Conservation (phyloP, 2,888 invertebrate genomes). For the Oasisia sp. region DNA sequence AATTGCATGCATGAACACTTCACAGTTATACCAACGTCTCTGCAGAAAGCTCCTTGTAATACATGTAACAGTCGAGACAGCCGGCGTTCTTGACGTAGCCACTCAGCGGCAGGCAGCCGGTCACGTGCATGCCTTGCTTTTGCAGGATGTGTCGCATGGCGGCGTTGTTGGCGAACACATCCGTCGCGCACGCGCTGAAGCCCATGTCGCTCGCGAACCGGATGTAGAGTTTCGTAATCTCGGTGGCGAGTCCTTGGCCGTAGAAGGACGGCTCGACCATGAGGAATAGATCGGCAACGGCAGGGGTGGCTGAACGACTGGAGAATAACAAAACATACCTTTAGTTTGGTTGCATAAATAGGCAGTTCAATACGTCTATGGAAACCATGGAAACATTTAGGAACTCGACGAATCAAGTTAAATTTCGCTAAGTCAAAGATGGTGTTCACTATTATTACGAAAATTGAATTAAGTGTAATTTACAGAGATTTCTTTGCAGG, state of each 20-base stretch:
- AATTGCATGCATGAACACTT: background rate
- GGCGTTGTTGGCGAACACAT: slow-evolving; percentile 20
- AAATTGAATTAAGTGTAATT: too few species aligned
- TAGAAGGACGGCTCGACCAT: background rate
- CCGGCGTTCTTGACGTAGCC: background rate
- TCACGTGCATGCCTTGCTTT: slow-evolving; percentile 24
- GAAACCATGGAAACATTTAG: too few species aligned
- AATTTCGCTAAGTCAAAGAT: too few species aligned
- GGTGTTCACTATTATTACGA: too few species aligned
- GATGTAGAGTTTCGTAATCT: slow-evolving; percentile 27
- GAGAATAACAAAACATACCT: too few species aligned
- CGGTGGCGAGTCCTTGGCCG: slow-evolving; percentile 21
- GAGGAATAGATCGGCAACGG: background rate
- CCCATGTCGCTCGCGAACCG: slow-evolving; percentile 25
- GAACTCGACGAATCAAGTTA: too few species aligned
- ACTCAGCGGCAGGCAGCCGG: background rate
- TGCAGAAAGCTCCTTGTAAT: slow-evolving; percentile 20
- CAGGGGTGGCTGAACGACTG: background rate
- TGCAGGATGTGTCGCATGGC: slow-evolving; percentile 21
- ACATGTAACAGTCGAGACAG: slow-evolving; percentile 14
- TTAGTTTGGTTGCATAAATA: too few species aligned
- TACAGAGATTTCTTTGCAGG: too few species aligned
- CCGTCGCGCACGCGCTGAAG: slow-evolving; percentile 28
- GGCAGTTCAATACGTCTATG: too few species aligned
- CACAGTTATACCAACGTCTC: background rate